Base-by-base conservation (phyloP, 2,888 invertebrate species). In the Heliconius aoede region DNA sequence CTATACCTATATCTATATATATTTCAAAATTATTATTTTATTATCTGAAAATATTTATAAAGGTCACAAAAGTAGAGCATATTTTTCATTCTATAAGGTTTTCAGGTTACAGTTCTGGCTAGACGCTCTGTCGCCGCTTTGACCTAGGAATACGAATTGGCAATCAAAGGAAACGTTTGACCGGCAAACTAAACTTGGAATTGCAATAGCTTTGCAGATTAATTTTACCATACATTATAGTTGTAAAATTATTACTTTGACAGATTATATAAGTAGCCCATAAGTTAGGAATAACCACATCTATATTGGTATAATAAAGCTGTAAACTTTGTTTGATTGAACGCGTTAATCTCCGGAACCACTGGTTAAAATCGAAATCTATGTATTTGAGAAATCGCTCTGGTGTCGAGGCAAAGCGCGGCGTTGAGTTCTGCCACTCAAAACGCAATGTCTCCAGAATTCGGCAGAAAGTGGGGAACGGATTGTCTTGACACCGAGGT, bases 101-200 rank as follows among this genome's bases (percentile, higher is more conserved):
- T 68, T 64, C 72, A 74, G 72, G 74, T 69, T 73, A 74, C 74
- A 80, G 76, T 80, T 80, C 80, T 82, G 82, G 83, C 83, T 76
- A 83, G 83, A 83, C 83, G 58, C 69, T 67, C 74, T 67, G 83
- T 81, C 83, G 83, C 83, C 82, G 75, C 61, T 71, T 76, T 80
- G 82, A 82, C 82, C 82, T 81, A 60, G 13, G 30, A 26, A 11
- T 69, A 81, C 64, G 73, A 75, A 79, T 81, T 82, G 79, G 79
- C 80, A 77, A 65, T 79, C 71, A 58, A 55, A 77, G 1, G 55
- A 40, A 65, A 64, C 28, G 46, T 65, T 65, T 64, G 26, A 55
- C 24, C 71, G 4, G 74, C 55, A 30, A 40, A 62, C 55, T 64
- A 26, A 73, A 36, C 60, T 76, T 68, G 32, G 21, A 73, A 69